Evolutionary conservation across 1,140 invertebrate species (phyloP).

Genomic region (Drosophila azteca): DNA sequence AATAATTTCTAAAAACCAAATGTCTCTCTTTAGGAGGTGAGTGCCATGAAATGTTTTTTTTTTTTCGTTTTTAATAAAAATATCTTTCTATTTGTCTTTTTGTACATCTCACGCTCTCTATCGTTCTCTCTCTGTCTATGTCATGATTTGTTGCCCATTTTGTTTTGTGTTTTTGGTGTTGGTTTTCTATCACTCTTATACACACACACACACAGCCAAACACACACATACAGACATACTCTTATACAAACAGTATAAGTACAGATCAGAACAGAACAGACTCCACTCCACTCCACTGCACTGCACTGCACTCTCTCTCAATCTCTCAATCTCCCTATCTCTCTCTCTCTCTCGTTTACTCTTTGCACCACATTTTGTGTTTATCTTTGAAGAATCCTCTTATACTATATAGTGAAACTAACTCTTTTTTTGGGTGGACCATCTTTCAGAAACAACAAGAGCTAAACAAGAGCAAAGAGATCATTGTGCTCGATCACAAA

Average conservation of each 20-base stretch:
- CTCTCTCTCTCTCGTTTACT: slow-evolving; percentile 10
- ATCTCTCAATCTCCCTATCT: not conserved
- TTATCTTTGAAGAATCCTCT: slow-evolving; percentile 13
- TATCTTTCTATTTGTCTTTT: slow-evolving; percentile 33
- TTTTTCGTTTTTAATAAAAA: slow-evolving; percentile 34
- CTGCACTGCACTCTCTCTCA: slow-evolving; percentile 28
- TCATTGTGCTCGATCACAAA: slow-evolving; percentile 98
- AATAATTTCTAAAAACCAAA: slow-evolving; percentile 42
- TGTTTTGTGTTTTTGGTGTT: slow-evolving; percentile 59
- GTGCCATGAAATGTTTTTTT: slow-evolving; percentile 65
- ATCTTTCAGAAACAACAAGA: slow-evolving; percentile 95
- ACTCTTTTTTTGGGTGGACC: too few species aligned
- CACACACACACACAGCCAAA: slow-evolving; percentile 15
- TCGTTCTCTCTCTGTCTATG: slow-evolving; percentile 13
- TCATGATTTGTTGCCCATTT: slow-evolving; percentile 38
- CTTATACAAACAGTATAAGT: too few species aligned
- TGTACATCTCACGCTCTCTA: slow-evolving; percentile 21
- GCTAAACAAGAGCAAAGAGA: slow-evolving; percentile 96
- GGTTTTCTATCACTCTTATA: slow-evolving; percentile 36
- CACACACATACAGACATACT: slow-evolving; percentile 18
- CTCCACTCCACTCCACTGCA: slow-evolving; percentile 27
- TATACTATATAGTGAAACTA: not conserved
- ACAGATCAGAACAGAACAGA: slow-evolving; percentile 11
- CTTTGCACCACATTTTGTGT: slow-evolving; percentile 29
- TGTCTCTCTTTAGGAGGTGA: slow-evolving; percentile 69